Base-by-base conservation (phyloP, 1,140 invertebrate species). In the Hypothenemus hampei region DNA sequence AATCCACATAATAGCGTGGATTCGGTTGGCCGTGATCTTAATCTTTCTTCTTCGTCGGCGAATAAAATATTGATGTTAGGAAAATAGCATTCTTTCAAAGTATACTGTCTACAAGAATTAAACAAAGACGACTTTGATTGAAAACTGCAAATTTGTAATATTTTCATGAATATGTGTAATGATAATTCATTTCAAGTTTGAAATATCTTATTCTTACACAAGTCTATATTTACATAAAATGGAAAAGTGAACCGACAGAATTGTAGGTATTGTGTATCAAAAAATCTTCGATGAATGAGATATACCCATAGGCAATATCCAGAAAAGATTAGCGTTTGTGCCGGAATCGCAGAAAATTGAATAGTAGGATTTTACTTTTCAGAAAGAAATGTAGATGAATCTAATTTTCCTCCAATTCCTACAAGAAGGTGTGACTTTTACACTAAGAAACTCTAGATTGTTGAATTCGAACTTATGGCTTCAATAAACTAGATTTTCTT, bases 101-200 rank as follows among this genome's bases (percentile, higher is more conserved):
- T n/a, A n/a, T n/a, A n/a, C n/a, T n/a, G n/a, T n/a, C n/a, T n/a
- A n/a, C n/a, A n/a, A n/a, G n/a, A n/a, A n/a, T n/a, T n/a, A n/a
- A n/a, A n/a, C n/a, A n/a, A n/a, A n/a, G n/a, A n/a, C n/a, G n/a
- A n/a, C n/a, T n/a, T n/a, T n/a, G n/a, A n/a, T n/a, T n/a, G n/a
- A 29, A 49, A 20, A 37, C 13, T 49, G 22, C 33, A 49, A 33
- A 37, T 47, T 47, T 47, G 45, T 18, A 19, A 41, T 20, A 15
- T 41, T 7, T 41, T 41, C 19, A 41, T 41, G 39, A 41, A 20
- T 21, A 41, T 41, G 4, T 29, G 5, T 29, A 11, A 11, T 11
- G 24, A 29, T 31, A 31, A 31, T 31, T 13, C 3, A 31, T 13
- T 31, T 31, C 26, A 31, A 31, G 10, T 31, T 31, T 8, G 13